Percentiles rank a stretch among this genome's conserved stretches.
Conservation (phyloP, 2,888 invertebrate genomes). For the Ptychoptera albimana region DNA sequence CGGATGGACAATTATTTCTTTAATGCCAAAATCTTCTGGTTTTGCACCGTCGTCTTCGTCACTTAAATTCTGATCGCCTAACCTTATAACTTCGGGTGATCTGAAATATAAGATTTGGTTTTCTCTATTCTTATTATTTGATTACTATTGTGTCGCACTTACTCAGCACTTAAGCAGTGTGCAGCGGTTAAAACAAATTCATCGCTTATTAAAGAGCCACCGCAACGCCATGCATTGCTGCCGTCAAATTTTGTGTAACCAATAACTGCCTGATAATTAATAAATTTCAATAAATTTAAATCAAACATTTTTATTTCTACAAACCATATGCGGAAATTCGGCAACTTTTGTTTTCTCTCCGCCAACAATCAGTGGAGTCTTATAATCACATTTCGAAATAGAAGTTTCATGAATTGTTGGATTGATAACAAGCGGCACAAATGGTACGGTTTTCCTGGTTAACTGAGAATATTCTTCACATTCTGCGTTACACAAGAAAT, state of each 20-base stretch:
- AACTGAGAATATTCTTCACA: too few species aligned
- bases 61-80: constrained; percentile 33
- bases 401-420: background rate
- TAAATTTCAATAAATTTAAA: too few species aligned
- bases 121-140: constrained; percentile 1
- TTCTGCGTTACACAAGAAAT: too few species aligned
- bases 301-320: too few species aligned
- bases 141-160: background rate
- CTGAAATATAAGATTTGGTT: constrained; percentile 13
- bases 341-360: constrained; percentile 4
- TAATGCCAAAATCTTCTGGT: constrained; percentile 25
- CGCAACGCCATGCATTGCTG: constrained; percentile 32
- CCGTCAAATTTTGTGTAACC: constrained; percentile 2
- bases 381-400: constrained; percentile 1
- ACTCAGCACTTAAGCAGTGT: constrained; percentile 31
- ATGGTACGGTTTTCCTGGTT: background rate
- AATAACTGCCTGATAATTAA: constrained; percentile 11
- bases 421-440: background rate
- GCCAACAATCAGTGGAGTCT: constrained; percentile 7
- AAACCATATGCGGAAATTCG: constrained; percentile 8
- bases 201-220: constrained; percentile 39
- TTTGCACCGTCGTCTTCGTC: constrained; percentile 24
- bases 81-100: constrained; percentile 29
- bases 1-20: constrained; percentile 28
- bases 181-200: constrained; percentile 42